Conservation (phyloP, 1,140 invertebrate species). For the Anagrus nilaparvatae region DNA sequence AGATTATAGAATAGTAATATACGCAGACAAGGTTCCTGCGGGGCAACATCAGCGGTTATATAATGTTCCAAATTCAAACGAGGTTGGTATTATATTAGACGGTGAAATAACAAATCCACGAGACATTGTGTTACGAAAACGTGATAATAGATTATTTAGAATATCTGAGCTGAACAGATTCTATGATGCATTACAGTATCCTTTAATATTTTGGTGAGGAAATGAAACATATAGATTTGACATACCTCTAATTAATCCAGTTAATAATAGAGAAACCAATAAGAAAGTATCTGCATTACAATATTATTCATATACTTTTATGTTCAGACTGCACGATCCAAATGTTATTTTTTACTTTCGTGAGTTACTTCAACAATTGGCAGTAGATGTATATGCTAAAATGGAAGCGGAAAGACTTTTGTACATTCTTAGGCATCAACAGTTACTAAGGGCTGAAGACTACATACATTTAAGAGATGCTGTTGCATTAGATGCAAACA, state of each 20-base stretch:
- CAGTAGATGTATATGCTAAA: slow-evolving; percentile 43
- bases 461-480: slow-evolving; percentile 31
- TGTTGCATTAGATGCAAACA: slow-evolving; percentile 13
- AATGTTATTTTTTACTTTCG: slow-evolving; percentile 14
- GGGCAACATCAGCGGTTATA: no score
- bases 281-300: slow-evolving; percentile 29
- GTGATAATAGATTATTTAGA: no score
- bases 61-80: no score
- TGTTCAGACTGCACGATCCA: slow-evolving; percentile 15
- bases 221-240: neutral
- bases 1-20: no score
- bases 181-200: neutral
- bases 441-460: slow-evolving; percentile 37
- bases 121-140: no score
- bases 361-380: slow-evolving; percentile 28
- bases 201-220: neutral
- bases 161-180: neutral
- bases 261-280: slow-evolving; percentile 18
- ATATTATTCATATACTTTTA: slow-evolving; percentile 34
- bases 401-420: slow-evolving; percentile 37
- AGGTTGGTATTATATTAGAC: no score
- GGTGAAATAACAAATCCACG: no score
- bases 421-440: slow-evolving; percentile 38
- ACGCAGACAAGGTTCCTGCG: no score
- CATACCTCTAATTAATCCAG: neutral